phyloP scores from a whole-genome alignment of 30 jellyfish, hydroid and myxozoan species.

The Chironex yamaguchii region DNA sequence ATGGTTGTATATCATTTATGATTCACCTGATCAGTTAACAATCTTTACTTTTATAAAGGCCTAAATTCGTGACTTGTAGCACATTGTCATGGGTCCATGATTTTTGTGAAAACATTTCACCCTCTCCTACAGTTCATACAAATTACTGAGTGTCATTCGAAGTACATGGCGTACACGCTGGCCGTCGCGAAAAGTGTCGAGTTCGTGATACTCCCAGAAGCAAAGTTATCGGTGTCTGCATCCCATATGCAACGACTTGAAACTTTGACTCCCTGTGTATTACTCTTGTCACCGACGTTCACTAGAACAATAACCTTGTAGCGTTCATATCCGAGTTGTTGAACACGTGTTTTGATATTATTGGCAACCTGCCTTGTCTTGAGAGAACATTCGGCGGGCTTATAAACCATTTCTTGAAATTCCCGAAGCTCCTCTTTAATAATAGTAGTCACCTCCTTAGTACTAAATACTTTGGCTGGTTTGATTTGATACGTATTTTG shows the following conservation, averaged over 20 bases:
- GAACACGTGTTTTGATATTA: constrained; percentile 44
- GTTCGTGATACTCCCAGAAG: constrained; percentile 58
- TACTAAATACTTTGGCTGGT: constrained; percentile 35
- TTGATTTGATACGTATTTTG: constrained; percentile 65
- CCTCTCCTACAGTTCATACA: too few species aligned
- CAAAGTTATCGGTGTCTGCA: constrained; percentile 57
- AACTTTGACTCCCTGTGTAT: constrained; percentile 57
- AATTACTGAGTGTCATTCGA: constrained; percentile 36
- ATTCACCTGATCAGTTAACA: too few species aligned
- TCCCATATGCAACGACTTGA: constrained; percentile 75
- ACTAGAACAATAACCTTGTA: constrained; percentile 59
- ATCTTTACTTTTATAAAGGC: too few species aligned
- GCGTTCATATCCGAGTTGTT: constrained; percentile 52
- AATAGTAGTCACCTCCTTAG: constrained; percentile 42
- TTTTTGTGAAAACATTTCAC: too few species aligned
- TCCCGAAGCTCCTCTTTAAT: constrained; percentile 35
- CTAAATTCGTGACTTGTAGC: too few species aligned
- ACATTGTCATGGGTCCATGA: too few species aligned
- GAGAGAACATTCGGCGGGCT: constrained; percentile 29
- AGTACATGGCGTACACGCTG: constrained; percentile 68
- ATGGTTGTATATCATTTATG: too few species aligned
- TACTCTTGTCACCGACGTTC: constrained; percentile 59
- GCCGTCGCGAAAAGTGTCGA: constrained; percentile 71
- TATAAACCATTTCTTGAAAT: constrained; percentile 30
- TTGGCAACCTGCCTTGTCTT: constrained; percentile 40